A percentile compares a stretch with the other conserved stretches of the same genome.
These are phyloP conservation scores for Musca domestica DNA, from an alignment of 1,140 invertebrate genomes.

Conservation along the genomic window DNA sequence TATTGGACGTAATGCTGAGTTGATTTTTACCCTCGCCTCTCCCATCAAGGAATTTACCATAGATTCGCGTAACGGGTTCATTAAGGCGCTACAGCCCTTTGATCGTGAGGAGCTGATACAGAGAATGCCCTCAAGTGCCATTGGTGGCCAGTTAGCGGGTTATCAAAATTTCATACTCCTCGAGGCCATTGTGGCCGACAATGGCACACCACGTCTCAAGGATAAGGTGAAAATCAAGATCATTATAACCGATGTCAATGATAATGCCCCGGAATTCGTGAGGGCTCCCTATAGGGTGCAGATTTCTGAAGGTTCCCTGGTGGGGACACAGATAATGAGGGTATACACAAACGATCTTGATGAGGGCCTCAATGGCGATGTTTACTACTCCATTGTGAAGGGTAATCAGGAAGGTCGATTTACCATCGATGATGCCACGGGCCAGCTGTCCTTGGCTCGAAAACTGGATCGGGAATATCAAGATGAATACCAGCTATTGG, in stretches of 20 bases:
- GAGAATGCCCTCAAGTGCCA: conserved; percentile 21
- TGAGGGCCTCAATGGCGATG: conserved; percentile 85
- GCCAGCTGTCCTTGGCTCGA: conserved; percentile 76
- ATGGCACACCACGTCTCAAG: conserved; percentile 73
- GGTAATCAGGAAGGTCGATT: conserved; percentile 83
- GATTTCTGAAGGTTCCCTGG: conserved; percentile 76
- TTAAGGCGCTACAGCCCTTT: conserved; percentile 80
- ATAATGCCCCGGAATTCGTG: conserved; percentile 85
- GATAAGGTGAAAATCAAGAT: conserved; percentile 90
- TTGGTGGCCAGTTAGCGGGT: conserved; percentile 46
- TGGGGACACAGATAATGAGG: conserved; percentile 77
- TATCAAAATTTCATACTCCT: conserved; percentile 77
- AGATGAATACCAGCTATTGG: conserved; percentile 74
- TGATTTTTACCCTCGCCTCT: conserved; percentile 78
- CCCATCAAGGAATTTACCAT: conserved; percentile 83
- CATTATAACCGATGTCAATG: conserved; percentile 86
- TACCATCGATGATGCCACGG: conserved; percentile 80
- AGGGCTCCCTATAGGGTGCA: conserved; percentile 79
- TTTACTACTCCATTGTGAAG: conserved; percentile 78
- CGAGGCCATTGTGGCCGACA: conserved; percentile 84
- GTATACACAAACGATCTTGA: conserved; percentile 86
- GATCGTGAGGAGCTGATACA: conserved; percentile 82
- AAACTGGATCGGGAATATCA: conserved; percentile 80
- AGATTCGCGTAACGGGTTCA: conserved; percentile 87
- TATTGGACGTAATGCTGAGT: conserved; percentile 85